Evolutionary conservation across 2,797 vertebrate species (phyloP).

Genomic region (Trachops cirrhosus): DNA sequence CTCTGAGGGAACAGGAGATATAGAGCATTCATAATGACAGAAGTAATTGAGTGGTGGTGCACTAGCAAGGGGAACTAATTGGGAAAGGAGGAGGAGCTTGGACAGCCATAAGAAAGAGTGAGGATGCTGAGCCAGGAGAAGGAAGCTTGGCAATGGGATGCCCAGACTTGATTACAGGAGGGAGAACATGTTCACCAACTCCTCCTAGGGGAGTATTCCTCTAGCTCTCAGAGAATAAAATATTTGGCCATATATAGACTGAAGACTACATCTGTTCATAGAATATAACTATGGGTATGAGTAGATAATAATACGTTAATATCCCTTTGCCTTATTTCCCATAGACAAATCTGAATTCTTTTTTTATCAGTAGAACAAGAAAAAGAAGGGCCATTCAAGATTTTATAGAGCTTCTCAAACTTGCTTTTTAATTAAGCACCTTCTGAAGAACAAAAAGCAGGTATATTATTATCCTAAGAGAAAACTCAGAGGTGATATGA

Average conservation of each 20-base stretch:
- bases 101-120: not conserved
- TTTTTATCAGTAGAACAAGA: not conserved
- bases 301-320: not conserved
- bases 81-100: not conserved
- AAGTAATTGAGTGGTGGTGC: rapidly evolving
- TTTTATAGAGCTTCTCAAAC: not conserved
- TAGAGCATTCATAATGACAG: not conserved
- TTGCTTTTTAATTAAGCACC: not conserved
- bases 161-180: not conserved
- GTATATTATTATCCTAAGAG: not conserved
- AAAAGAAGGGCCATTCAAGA: not conserved
- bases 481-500: not conserved
- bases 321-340: not conserved
- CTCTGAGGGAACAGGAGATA: not conserved
- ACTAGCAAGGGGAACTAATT: not conserved
- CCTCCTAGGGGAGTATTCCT: not conserved
- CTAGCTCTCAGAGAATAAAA: not conserved
- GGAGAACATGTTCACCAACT: not conserved
- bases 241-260: not conserved
- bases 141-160: not conserved
- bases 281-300: not conserved
- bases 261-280: not conserved
- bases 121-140: not conserved
- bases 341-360: not conserved
- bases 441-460: not conserved